Conservation (phyloP, 1,140 invertebrate genomes). For the Calephelis nemesis region DNA sequence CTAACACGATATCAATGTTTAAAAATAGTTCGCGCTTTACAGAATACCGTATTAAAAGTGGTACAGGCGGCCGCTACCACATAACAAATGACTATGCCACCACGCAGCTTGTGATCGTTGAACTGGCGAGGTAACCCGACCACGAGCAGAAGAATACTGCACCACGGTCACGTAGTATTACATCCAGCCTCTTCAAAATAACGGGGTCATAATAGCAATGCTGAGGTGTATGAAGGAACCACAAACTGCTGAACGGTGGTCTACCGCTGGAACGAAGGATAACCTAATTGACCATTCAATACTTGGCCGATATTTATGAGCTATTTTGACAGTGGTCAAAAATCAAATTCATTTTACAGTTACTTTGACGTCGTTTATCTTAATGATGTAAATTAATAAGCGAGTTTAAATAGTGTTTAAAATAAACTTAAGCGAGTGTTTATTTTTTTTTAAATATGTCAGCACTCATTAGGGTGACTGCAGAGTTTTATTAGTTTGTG, state of each 20-base stretch:
- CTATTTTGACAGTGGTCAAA: slow-evolving; percentile 5
- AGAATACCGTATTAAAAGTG: slow-evolving; percentile 44
- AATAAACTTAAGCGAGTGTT: too few relatives aligned
- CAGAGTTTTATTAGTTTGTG: too few relatives aligned
- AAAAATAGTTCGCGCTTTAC: slow-evolving; percentile 28
- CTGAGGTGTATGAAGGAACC: slow-evolving; percentile 50
- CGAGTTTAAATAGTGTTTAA: too few relatives aligned
- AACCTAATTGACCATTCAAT: slow-evolving; percentile 48
- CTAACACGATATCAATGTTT: slow-evolving; percentile 11
- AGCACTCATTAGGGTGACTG: too few relatives aligned
- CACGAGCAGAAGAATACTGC: slow-evolving; percentile 35
- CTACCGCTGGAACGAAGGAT: slow-evolving; percentile 41
- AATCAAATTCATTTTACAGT: neutral
- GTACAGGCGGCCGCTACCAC: slow-evolving; percentile 36
- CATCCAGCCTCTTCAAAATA: slow-evolving; percentile 41
- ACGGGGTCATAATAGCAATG: slow-evolving; percentile 41
- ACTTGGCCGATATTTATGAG: slow-evolving; percentile 18
- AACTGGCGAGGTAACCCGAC: slow-evolving; percentile 62
- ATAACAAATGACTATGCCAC: slow-evolving; percentile 47
- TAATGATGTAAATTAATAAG: too few relatives aligned
- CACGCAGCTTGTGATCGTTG: slow-evolving; percentile 64
- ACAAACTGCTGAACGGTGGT: slow-evolving; percentile 58
- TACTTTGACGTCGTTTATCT: neutral
- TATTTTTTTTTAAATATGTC: too few relatives aligned
- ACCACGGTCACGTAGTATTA: slow-evolving; percentile 26